Evolutionary conservation across 1,140 invertebrate species (phyloP).

Genomic region (Uloborus diversus): DNA sequence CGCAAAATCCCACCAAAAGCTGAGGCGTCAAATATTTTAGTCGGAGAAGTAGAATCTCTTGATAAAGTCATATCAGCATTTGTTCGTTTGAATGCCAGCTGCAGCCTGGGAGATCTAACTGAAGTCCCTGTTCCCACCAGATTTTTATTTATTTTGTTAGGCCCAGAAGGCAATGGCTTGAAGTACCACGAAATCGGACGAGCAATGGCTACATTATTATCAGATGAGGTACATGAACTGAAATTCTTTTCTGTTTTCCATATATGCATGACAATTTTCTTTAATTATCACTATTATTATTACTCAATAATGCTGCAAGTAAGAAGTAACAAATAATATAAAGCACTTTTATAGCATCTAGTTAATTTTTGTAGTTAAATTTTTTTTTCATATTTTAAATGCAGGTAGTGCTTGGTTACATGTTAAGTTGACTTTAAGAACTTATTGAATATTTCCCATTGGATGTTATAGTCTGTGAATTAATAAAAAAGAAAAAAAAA

Average conservation of each 20-base stretch:
- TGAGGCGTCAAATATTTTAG: conserved; percentile 65
- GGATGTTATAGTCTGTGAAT: too few species aligned
- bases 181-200: conserved; percentile 63
- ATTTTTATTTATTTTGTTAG: conserved; percentile 64
- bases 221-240: conserved; percentile 61
- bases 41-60: conserved; percentile 63
- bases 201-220: conserved; percentile 63
- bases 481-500: too few species aligned
- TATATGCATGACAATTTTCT: not conserved
- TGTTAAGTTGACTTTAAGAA: too few species aligned
- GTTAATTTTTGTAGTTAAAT: too few species aligned
- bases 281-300: too few species aligned
- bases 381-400: too few species aligned
- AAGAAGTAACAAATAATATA: too few species aligned
- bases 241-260: not conserved
- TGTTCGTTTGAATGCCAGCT: conserved; percentile 60
- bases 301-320: too few species aligned
- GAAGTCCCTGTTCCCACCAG: conserved; percentile 64
- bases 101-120: conserved; percentile 62
- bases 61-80: conserved; percentile 62
- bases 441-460: too few species aligned
- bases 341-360: too few species aligned
- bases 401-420: too few species aligned
- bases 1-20: conserved; percentile 64
- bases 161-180: conserved; percentile 58